Evolutionary conservation across 2,888 invertebrate genomes (phyloP).

Genomic region (Spatulosminthurus flaviceps): DNA sequence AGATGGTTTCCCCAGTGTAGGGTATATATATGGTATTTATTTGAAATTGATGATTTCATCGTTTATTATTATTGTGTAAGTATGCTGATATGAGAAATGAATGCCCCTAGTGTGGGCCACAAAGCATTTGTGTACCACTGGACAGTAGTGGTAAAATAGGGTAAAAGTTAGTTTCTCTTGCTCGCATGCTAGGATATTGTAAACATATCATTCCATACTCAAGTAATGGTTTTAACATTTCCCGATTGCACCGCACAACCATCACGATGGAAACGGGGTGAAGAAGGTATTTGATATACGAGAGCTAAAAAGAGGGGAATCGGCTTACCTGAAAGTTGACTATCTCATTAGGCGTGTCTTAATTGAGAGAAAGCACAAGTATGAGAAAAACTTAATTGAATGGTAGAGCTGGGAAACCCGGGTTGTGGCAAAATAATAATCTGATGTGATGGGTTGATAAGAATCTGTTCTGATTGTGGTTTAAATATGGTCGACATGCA

Average conservation of each 20-base stretch:
- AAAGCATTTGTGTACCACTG: too few species aligned
- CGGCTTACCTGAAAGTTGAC: constrained; percentile 46
- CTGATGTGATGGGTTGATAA: constrained; percentile 48
- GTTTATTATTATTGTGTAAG: too few species aligned
- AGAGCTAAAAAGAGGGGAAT: constrained; percentile 16
- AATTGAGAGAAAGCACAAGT: constrained; percentile 56
- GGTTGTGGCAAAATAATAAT: constrained; percentile 52
- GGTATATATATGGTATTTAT: background rate
- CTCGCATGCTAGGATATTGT: constrained; percentile 56
- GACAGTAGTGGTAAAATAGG: too few species aligned
- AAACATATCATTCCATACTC: constrained; percentile 48
- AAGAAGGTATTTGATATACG: background rate
- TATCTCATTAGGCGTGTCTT: constrained; percentile 64
- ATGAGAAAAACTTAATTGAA: constrained; percentile 63
- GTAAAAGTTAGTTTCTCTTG: background rate
- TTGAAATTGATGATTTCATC: background rate
- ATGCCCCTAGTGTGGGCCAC: too few species aligned
- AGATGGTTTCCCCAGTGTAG: background rate
- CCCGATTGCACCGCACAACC: background rate
- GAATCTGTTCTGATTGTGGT: constrained; percentile 10
- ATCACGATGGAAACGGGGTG: too few species aligned
- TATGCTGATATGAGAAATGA: too few species aligned
- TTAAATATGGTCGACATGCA: background rate
- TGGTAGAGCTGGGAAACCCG: constrained; percentile 54
- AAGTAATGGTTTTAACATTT: background rate